phyloP scores from a whole-genome alignment of 2,797 vertebrate species.

The Channallabes apus region DNA sequence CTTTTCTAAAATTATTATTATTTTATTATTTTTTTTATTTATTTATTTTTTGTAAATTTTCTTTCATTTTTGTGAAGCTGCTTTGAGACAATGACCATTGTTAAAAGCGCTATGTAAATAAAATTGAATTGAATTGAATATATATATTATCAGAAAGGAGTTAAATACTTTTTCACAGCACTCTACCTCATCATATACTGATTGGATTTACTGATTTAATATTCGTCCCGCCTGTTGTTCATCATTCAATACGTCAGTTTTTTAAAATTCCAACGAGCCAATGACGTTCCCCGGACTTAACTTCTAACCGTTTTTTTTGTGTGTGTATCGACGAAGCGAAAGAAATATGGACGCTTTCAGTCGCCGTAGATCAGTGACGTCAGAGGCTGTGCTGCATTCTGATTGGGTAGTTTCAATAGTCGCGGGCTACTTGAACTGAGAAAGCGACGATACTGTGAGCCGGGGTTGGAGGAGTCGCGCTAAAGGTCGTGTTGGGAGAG shows the following conservation, averaged over 20 bases:
- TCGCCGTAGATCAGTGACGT: constrained; percentile 59
- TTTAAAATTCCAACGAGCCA: constrained; percentile 50
- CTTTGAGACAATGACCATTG: too few species aligned
- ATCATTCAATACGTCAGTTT: constrained; percentile 10
- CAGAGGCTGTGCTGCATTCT: neutral
- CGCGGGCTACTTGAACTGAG: constrained; percentile 98
- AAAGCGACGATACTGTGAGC: constrained; percentile 39
- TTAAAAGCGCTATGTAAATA: too few species aligned
- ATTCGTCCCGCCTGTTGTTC: neutral
- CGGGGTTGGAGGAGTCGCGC: neutral
- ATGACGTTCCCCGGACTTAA: constrained; percentile 22
- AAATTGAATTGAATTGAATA: too few species aligned
- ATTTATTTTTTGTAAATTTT: too few species aligned
- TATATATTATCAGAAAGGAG: too few species aligned
- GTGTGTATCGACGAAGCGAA: too few species aligned
- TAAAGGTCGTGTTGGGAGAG: too few species aligned
- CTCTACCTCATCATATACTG: neutral
- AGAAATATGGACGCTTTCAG: constrained; percentile 38
- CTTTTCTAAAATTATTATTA: too few species aligned
- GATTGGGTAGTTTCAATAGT: constrained; percentile 97
- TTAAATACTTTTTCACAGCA: too few species aligned
- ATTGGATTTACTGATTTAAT: neutral
- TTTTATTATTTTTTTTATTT: too few species aligned
- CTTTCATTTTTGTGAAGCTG: too few species aligned
- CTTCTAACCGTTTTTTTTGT: constrained; percentile 43